Evolutionary conservation across 2,888 invertebrate species (phyloP).

Genomic region (Drosophila tanythrix): DNA sequence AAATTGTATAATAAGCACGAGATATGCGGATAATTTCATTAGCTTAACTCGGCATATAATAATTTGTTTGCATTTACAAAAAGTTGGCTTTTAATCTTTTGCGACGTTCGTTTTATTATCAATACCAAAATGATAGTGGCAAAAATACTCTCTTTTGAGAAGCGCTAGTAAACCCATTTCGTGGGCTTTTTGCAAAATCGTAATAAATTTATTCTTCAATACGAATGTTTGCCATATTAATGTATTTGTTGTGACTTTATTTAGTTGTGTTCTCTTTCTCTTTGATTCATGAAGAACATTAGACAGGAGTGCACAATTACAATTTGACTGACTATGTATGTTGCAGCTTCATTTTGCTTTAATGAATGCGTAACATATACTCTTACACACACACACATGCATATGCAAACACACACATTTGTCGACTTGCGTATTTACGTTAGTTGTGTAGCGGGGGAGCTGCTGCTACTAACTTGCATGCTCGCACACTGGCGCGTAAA

Average conservation of each 20-base stretch:
- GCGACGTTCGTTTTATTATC: background rate
- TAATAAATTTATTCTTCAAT: background rate
- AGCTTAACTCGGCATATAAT: background rate
- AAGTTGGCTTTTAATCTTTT: background rate
- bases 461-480: conserved; percentile 75
- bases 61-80: background rate
- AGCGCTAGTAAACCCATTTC: background rate
- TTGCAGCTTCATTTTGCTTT: conserved; percentile 22
- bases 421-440: conserved; percentile 35
- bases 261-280: background rate
- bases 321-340: conserved; percentile 1
- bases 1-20: background rate
- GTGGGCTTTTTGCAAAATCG: background rate
- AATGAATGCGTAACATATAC: conserved; percentile 50
- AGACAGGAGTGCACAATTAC: conserved; percentile 3
- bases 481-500: conserved; percentile 71
- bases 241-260: background rate
- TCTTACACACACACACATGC: conserved; percentile 3
- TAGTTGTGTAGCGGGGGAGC: conserved; percentile 35
- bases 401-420: background rate
- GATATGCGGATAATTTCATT: background rate
- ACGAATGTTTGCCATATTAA: background rate
- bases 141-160: background rate
- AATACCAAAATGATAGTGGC: background rate
- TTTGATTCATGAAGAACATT: conserved; percentile 3